Percentiles rank a stretch among this genome's conserved stretches.
Conservation (phyloP, 2,888 invertebrate genomes). For the Neoitamus cyanurus region DNA sequence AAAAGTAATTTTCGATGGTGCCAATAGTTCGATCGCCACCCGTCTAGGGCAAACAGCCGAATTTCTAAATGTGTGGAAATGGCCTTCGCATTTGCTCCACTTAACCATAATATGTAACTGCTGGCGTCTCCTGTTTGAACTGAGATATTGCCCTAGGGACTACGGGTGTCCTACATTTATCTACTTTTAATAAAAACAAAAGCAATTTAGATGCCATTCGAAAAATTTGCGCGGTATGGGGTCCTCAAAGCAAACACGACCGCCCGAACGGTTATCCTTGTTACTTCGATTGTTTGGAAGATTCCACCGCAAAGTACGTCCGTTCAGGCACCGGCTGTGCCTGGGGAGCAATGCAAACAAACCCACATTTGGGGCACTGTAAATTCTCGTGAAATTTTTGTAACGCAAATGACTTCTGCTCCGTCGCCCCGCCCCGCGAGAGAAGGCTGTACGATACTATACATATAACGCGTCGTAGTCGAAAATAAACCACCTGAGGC, state of each 20-base stretch:
- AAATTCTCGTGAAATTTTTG: neutral
- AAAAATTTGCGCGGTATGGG: neutral
- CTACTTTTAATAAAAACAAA: neutral
- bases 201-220: neutral
- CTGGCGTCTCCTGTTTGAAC: neutral
- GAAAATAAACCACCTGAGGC: slow-evolving; percentile 34
- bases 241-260: neutral
- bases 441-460: neutral
- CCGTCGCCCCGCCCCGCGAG: neutral
- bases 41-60: neutral
- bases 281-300: neutral
- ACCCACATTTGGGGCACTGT: neutral
- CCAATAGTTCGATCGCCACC: neutral
- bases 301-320: neutral
- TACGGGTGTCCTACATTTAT: neutral
- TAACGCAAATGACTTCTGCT: neutral
- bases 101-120: neutral
- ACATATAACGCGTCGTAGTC: neutral
- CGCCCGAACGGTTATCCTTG: neutral
- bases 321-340: neutral
- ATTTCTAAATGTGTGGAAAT: no score
- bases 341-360: neutral
- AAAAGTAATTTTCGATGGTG: neutral
- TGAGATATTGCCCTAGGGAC: neutral
- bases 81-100: neutral